Conservation (phyloP, 2,888 invertebrate species). For the Fissipunctia ypsillon region DNA sequence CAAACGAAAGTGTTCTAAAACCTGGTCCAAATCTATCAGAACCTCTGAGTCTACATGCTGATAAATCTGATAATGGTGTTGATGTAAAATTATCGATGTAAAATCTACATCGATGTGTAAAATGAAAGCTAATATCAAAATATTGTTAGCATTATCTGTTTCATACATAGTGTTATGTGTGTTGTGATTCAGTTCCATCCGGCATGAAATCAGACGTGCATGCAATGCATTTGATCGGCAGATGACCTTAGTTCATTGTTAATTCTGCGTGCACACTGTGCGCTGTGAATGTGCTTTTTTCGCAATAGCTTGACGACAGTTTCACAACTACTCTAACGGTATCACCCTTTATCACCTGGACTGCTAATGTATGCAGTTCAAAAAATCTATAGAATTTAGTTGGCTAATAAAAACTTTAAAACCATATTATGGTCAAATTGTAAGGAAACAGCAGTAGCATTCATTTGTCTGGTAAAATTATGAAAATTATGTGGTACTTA, state of each 20-base stretch:
- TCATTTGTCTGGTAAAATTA: neutral
- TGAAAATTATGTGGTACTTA: neutral
- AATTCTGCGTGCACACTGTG: constrained; percentile 51
- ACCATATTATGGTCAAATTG: neutral
- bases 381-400: neutral
- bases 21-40: constrained; percentile 1
- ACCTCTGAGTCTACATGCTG: neutral
- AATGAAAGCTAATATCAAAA: constrained; percentile 29
- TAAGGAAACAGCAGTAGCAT: neutral
- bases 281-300: constrained; percentile 42
- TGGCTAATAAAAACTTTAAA: neutral
- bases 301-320: constrained; percentile 43
- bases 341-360: constrained; percentile 7
- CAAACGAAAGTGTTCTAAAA: neutral
- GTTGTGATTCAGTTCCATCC: constrained; percentile 56
- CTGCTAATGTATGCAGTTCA: neutral
- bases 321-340: constrained; percentile 29
- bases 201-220: constrained; percentile 58
- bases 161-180: constrained; percentile 16
- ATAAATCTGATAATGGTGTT: constrained; percentile 11
- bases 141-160: constrained; percentile 32
- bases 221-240: constrained; percentile 55
- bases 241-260: constrained; percentile 53
- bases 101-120: no score
- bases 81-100: constrained; percentile 18